Evolutionary conservation across 2,797 vertebrate genomes (phyloP), one percentile per base, ranked within the genome.

Genomic region (Myiotriccus ornatus): DNA sequence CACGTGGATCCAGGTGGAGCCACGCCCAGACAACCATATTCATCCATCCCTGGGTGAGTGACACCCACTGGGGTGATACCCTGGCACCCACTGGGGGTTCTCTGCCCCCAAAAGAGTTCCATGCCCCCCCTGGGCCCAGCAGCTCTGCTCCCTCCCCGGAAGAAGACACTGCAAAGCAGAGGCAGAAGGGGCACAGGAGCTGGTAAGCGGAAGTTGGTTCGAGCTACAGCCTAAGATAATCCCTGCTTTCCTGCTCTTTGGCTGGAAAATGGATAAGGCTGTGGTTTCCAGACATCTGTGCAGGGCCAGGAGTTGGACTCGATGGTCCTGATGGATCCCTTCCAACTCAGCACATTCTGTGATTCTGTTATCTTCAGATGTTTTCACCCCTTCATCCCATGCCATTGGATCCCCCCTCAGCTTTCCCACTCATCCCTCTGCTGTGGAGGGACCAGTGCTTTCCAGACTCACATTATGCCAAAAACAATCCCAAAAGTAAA

Each of bases 1-100:
- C 7, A 3, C 12, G 2, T 44, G 3, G 4, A 17, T 4, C 52
- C 10, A 0, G 5, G 44, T 4, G 1, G 49, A 44, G 34, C 18
- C 19, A 27, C 2, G 32, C 53, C 35, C 20, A 1, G n/a, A 9
- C 24, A 18, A 19, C 43, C 22, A 0, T 2, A 1, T 20, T 14
- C 44, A 53, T 28, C 34, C 0, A 3, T 20, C n/a, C 32, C 22
- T 7, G 56, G 30, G 67, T 15, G 71, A 4, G 14, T 10, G 67
- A 62, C 20, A n/a, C n/a, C 41, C 43, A 0, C 0, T 4, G 6
- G 11, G 46, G 37, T 18, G n/a, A 20, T 56, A 34, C 34, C n/a
- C 0, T 30, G 13, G 56, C 46, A 47, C 46, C 46, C 46, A 24
- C 46, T 24, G 23, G 22, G 46, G 39, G 24, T 59, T 63, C 32